Conservation (phyloP, 1,140 invertebrate species). For the Frieseomelitta varia region DNA sequence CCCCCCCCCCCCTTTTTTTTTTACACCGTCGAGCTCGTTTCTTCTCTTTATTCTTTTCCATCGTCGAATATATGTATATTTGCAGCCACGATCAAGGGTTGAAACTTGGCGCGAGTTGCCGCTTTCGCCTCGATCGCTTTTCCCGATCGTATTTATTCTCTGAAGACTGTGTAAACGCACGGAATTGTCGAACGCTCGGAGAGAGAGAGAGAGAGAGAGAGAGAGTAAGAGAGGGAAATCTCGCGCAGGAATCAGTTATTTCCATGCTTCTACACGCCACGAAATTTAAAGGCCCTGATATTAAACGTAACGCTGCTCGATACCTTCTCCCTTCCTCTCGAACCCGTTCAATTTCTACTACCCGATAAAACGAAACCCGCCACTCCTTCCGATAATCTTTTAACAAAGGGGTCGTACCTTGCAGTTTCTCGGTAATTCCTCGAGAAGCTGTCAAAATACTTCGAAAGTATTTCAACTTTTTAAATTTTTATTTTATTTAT, state of each 20-base stretch:
- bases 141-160: background rate
- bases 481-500: too few relatives aligned
- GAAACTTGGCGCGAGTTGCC: background rate
- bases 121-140: background rate
- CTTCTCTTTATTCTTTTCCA: background rate
- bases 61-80: background rate
- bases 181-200: background rate
- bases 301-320: background rate
- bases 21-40: background rate
- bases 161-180: background rate
- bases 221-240: conserved; percentile 4
- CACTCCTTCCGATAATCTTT: too few relatives aligned
- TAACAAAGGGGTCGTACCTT: too few relatives aligned
- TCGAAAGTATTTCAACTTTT: too few relatives aligned
- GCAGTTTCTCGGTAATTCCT: too few relatives aligned
- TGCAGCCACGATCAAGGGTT: background rate
- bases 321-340: background rate
- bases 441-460: too few relatives aligned
- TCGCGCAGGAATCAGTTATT: background rate
- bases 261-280: background rate
- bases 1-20: background rate
- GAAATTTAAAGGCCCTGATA: background rate
- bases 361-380: background rate
- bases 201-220: too few relatives aligned
- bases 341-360: background rate